Evolutionary conservation across 2,113 vertebrate genomes (phyloP).

Genomic region (Leptosomus discolor): DNA sequence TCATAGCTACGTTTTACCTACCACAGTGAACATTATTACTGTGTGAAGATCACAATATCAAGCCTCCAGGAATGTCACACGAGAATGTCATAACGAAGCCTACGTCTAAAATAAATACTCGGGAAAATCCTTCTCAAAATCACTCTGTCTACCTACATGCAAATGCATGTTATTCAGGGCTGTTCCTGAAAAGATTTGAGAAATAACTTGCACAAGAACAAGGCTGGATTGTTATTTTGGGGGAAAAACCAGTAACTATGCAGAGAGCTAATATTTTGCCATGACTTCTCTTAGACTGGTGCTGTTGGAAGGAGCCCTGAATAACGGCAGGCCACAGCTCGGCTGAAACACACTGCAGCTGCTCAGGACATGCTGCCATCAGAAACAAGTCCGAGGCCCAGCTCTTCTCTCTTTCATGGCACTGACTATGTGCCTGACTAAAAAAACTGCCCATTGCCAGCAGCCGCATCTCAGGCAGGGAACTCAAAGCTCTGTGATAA

Average conservation of each 20-base stretch:
- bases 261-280: background rate
- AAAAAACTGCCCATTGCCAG: background rate
- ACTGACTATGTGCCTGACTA: background rate
- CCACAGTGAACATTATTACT: constrained; percentile 13
- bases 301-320: background rate
- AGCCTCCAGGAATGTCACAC: constrained; percentile 27
- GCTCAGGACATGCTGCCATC: constrained; percentile 3
- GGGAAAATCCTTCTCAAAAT: constrained; percentile 6
- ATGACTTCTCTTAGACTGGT: background rate
- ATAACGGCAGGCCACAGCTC: background rate
- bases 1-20: constrained; percentile 35
- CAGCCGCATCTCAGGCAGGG: background rate
- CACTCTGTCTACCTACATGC: background rate
- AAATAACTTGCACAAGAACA: background rate
- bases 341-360: constrained; percentile 28
- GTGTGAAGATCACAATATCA: constrained; percentile 23
- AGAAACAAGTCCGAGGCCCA: background rate
- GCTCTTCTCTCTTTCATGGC: constrained; percentile 12
- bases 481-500: background rate
- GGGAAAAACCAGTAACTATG: background rate
- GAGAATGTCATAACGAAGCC: constrained; percentile 28
- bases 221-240: background rate
- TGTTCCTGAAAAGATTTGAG: background rate
- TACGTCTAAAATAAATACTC: background rate
- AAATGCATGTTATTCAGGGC: background rate